Conservation (phyloP, 2,113 vertebrate species). For the Sialia sialis region DNA sequence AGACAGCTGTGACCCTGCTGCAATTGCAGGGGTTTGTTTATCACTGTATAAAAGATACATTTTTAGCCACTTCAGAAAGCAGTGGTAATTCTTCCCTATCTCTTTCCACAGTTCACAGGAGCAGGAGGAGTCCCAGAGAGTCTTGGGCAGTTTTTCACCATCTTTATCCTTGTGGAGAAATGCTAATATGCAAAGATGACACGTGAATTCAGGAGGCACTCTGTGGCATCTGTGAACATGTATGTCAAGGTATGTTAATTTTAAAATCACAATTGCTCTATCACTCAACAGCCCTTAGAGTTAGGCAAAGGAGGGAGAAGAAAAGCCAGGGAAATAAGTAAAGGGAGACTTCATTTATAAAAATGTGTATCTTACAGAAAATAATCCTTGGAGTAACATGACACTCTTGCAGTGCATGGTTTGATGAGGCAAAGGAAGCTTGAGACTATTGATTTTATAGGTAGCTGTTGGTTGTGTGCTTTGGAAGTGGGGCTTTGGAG, state of each 20-base stretch:
- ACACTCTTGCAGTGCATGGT: neutral
- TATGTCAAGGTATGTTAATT: neutral
- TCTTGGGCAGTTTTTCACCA: neutral
- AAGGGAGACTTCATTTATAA: neutral
- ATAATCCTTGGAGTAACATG: neutral
- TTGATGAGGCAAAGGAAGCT: neutral
- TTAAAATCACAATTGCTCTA: neutral
- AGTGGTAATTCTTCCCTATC: neutral
- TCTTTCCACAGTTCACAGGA: neutral
- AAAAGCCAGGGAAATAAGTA: neutral
- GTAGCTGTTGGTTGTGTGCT: neutral
- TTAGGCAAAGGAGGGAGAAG: neutral
- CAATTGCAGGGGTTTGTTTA: neutral
- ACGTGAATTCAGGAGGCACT: neutral
- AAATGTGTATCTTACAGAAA: neutral
- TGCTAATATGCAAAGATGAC: neutral
- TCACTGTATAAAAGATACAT: accelerated
- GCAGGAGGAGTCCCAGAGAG: neutral
- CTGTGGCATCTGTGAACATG: neutral
- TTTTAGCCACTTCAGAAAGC: neutral
- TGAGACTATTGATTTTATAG: neutral
- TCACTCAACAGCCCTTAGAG: neutral
- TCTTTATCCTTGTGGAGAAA: neutral
- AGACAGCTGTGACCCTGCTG: neutral
- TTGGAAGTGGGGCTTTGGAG: neutral